Conservation (phyloP, 2,797 vertebrate species). For the Percopsis omiscomaycus region DNA sequence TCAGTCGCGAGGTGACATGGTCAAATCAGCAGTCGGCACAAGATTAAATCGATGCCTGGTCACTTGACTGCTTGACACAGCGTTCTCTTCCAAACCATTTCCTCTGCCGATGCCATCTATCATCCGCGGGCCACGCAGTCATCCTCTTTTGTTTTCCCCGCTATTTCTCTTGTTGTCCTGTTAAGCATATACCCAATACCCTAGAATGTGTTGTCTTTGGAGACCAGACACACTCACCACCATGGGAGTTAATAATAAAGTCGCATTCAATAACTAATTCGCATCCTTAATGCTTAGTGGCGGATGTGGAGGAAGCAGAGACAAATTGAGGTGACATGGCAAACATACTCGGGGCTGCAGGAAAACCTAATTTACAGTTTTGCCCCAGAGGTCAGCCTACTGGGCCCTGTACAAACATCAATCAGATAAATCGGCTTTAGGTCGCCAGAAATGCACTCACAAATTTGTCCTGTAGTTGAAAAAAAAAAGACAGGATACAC, state of each 20-base stretch:
- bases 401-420: constrained; percentile 60
- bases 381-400: constrained; percentile 61
- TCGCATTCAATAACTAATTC: constrained; percentile 40
- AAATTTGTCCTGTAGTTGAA: constrained; percentile 34
- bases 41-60: constrained; percentile 74
- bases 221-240: constrained; percentile 25
- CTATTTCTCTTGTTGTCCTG: constrained; percentile 16
- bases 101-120: constrained; percentile 56
- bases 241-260: constrained; percentile 52
- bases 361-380: constrained; percentile 71
- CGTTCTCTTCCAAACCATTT: constrained; percentile 73
- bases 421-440: constrained; percentile 72
- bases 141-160: constrained; percentile 40
- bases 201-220: constrained; percentile 20
- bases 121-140: constrained; percentile 50
- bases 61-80: constrained; percentile 69
- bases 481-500: constrained; percentile 30
- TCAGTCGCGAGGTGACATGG: constrained; percentile 66
- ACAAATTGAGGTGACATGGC: constrained; percentile 56
- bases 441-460: constrained; percentile 64
- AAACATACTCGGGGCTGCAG: constrained; percentile 34
- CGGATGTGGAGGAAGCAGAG: constrained; percentile 24
- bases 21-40: constrained; percentile 68
- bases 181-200: neutral
- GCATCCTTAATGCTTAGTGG: constrained; percentile 25